A percentile compares a stretch with the other conserved stretches of the same genome.
Conservation (phyloP, 2,888 invertebrate species). For the Miltochrista miniata region DNA sequence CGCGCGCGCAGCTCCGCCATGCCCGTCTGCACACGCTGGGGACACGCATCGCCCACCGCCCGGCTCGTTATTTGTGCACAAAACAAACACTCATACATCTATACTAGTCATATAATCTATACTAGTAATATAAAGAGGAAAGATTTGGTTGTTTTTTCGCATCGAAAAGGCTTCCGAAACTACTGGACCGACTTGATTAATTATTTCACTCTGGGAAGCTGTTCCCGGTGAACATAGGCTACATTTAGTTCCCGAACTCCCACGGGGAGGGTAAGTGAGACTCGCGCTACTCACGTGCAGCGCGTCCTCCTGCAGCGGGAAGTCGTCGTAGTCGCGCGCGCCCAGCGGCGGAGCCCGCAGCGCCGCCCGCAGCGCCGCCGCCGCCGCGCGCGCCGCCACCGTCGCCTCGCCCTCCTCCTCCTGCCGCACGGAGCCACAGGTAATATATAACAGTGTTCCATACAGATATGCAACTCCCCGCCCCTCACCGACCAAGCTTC, state of each 20-base stretch:
- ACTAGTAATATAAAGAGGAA: too few species aligned
- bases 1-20: constrained; percentile 45
- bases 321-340: constrained; percentile 85
- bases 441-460: too few species aligned
- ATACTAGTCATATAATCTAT: too few species aligned
- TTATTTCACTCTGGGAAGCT: background rate
- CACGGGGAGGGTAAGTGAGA: background rate
- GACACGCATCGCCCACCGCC: background rate
- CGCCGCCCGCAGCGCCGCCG: constrained; percentile 72
- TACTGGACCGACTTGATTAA: background rate
- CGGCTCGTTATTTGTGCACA: too few species aligned
- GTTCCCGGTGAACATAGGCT: too few species aligned
- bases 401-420: constrained; percentile 19
- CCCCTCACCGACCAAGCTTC: too few species aligned
- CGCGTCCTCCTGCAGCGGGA: constrained; percentile 86
- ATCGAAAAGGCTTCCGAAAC: too few species aligned
- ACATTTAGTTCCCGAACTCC: background rate
- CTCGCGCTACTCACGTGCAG: constrained; percentile 53
- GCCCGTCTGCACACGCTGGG: constrained; percentile 52
- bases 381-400: constrained; percentile 73
- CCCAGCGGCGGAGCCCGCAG: constrained; percentile 83
- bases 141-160: too few species aligned
- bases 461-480: too few species aligned
- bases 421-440: constrained; percentile 10
- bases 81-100: too few species aligned